Evolutionary conservation across 2,797 vertebrate species (phyloP), one percentile per base, ranked within the genome.

Genomic region (Lagorchestes hirsutus): DNA sequence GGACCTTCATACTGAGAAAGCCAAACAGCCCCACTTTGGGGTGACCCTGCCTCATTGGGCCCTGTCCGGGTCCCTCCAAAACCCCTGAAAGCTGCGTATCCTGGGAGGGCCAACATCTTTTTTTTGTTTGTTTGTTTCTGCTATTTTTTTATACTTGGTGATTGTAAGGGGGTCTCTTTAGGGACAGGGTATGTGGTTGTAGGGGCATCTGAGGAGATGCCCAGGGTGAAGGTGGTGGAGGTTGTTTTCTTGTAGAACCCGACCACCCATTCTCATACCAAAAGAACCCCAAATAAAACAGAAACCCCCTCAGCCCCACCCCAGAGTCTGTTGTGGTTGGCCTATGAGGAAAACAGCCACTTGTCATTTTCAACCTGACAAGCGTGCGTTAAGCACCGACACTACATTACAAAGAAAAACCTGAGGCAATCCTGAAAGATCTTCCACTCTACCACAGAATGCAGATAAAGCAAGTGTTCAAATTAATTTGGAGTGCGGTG

Each of bases 221-320:
- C 1, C 57, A 90, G 95, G 90, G 16, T 55, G 34, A 46, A 90
- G 91, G 58, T 87, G 90, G 24, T 54, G 34, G 50, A 67, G 90
- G 62, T 27, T 50, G 54, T 50, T 90, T 94, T 96, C 90, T 0
- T 91, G 62, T 91, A 87, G 90, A 55, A 8, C 54, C 28, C 54
- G 55, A 34, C 29, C 90, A 27, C 54, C 29, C 13, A 54, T 96
- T 97, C 96, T 92, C 90, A 56, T 91, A 87, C 34, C 59, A 74
- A 93, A 93, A 90, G 96, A 96, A 67, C 92, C 91, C 74, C n/a
- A 28, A 93, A 93, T 98, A 98, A 97, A 98, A 97, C 97, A 95
- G 91, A 93, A 96, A 96, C 90, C 12, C 91, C 74, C 54, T 50
- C 8, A 13, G 1, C 57, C 10, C 91, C 92, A 0, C 5, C 28